A percentile compares a stretch with the other conserved stretches of the same genome.
Evolutionary conservation across 2,888 invertebrate genomes (phyloP).

Genomic region (Stenurella melanura): DNA sequence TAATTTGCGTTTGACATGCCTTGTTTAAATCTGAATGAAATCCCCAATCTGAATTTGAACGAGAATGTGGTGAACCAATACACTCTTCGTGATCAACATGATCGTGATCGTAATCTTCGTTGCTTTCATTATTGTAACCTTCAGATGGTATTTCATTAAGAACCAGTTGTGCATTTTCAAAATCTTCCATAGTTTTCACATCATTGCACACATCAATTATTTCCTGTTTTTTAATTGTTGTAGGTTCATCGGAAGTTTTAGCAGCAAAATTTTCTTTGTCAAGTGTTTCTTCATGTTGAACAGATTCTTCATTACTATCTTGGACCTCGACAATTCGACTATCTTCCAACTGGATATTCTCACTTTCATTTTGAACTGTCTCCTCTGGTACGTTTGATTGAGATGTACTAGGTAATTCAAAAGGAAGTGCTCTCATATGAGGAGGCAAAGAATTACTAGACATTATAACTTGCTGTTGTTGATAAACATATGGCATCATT

Average conservation of each 20-base stretch:
- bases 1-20: conserved; percentile 69
- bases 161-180: conserved; percentile 45
- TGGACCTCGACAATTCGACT: conserved; percentile 59
- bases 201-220: conserved; percentile 30
- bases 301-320: conserved; percentile 57
- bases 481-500: conserved; percentile 77
- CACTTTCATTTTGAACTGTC: conserved; percentile 38
- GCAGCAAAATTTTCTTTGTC: conserved; percentile 20
- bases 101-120: conserved; percentile 42
- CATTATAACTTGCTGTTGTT: conserved; percentile 76
- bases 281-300: conserved; percentile 26
- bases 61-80: conserved; percentile 54
- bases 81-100: conserved; percentile 53
- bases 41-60: conserved; percentile 54
- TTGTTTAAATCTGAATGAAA: conserved; percentile 68
- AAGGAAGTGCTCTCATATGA: conserved; percentile 65
- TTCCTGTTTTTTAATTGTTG: conserved; percentile 41
- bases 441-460: conserved; percentile 71
- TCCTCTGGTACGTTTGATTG: conserved; percentile 42
- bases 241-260: conserved; percentile 6
- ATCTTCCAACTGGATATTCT: conserved; percentile 32
- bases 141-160: conserved; percentile 45
- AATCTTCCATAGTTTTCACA: conserved; percentile 51
- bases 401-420: conserved; percentile 61
- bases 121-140: conserved; percentile 34